phyloP scores from a whole-genome alignment of 2,113 vertebrate species.

The Urocolius indicus region DNA sequence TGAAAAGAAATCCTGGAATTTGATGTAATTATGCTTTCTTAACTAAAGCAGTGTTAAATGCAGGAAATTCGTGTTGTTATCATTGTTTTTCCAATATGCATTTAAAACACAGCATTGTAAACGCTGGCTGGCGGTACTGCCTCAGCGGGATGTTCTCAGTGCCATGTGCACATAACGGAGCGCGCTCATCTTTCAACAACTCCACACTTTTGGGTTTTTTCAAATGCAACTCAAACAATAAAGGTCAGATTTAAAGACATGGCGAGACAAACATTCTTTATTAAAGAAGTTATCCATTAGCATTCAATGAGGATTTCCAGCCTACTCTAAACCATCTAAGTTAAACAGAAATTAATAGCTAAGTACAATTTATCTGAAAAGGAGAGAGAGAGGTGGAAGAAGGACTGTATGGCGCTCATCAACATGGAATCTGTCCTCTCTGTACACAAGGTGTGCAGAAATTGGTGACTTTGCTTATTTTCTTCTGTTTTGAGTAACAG shows the following conservation, averaged over 20 bases:
- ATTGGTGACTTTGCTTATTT: background rate
- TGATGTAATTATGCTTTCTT: background rate
- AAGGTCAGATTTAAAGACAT: constrained; percentile 43
- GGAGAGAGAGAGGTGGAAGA: background rate
- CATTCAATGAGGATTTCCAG: constrained; percentile 12
- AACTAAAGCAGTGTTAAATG: background rate
- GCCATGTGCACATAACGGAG: background rate
- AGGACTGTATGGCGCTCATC: background rate
- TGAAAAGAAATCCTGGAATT: background rate
- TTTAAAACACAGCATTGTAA: constrained; percentile 7
- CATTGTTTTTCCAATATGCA: constrained; percentile 8
- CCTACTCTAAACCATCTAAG: background rate
- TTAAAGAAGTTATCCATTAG: background rate
- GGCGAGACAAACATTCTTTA: background rate
- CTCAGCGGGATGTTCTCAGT: background rate
- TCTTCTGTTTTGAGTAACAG: background rate
- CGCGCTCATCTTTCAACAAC: constrained; percentile 26
- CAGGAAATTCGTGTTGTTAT: constrained; percentile 17
- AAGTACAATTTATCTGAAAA: constrained; percentile 19
- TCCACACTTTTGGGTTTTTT: background rate
- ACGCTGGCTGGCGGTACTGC: background rate
- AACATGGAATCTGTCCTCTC: background rate
- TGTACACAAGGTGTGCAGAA: background rate
- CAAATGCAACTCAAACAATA: constrained; percentile 40
- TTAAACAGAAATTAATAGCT: constrained; percentile 2